Evolutionary conservation across 2,888 invertebrate species (phyloP).

Genomic region (Gymnoscelis rufifasciata): DNA sequence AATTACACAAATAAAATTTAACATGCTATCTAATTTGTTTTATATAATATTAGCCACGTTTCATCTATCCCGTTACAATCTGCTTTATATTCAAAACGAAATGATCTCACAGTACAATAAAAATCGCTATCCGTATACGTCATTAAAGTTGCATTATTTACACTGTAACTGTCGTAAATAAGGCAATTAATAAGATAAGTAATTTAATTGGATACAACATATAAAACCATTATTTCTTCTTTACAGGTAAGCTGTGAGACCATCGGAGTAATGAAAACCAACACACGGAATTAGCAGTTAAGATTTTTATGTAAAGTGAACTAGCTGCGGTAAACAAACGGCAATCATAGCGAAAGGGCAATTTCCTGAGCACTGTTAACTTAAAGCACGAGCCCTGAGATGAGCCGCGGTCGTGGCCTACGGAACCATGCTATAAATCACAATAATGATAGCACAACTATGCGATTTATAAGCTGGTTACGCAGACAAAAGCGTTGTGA

Average conservation of each 20-base stretch:
- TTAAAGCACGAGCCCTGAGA: conserved; percentile 62
- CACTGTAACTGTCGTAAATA: too few relatives aligned
- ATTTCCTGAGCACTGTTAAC: conserved; percentile 65
- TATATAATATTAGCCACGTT: too few relatives aligned
- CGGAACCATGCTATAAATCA: conserved; percentile 67
- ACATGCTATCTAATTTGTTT: too few relatives aligned
- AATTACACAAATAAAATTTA: too few relatives aligned
- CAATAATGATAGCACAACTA: conserved; percentile 47
- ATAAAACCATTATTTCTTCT: not conserved
- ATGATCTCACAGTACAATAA: too few relatives aligned
- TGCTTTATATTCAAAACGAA: too few relatives aligned
- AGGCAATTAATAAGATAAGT: too few relatives aligned
- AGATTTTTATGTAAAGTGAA: not conserved
- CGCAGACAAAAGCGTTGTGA: not conserved
- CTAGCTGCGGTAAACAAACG: conserved; percentile 32
- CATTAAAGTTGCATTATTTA: too few relatives aligned
- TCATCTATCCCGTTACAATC: too few relatives aligned
- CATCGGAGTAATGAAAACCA: not conserved
- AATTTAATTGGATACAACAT: too few relatives aligned
- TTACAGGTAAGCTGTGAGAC: conserved; percentile 11
- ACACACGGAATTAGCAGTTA: not conserved
- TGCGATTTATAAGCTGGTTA: conserved; percentile 38
- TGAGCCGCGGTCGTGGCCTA: conserved; percentile 52
- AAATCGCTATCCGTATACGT: too few relatives aligned
- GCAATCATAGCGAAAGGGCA: conserved; percentile 69